Conservation (phyloP, 2,113 vertebrate species). For the Leucopternis melanops region DNA sequence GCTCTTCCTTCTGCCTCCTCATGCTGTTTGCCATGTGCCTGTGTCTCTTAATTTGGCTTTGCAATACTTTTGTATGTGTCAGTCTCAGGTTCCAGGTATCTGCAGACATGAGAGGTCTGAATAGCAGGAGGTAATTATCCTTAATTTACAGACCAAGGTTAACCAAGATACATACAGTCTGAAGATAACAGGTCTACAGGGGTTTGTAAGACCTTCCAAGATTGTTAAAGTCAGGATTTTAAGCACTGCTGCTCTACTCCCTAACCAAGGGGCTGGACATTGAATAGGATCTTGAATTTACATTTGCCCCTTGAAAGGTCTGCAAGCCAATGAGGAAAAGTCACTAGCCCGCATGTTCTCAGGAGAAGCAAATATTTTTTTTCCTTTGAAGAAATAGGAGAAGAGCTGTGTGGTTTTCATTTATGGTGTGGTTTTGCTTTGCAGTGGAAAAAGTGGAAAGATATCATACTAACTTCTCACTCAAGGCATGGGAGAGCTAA, state of each 20-base stretch:
- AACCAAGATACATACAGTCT: not conserved
- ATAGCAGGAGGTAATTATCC: not conserved
- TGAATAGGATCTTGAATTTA: not conserved
- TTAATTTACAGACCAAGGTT: constrained; percentile 21
- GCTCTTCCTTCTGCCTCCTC: not conserved
- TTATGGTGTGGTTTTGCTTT: not conserved
- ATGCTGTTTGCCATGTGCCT: not conserved
- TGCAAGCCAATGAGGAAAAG: not conserved
- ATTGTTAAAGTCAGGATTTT: not conserved
- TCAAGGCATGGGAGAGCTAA: not conserved
- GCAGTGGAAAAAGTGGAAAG: not conserved
- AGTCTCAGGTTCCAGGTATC: not conserved
- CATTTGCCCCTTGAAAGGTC: not conserved
- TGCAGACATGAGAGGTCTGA: not conserved
- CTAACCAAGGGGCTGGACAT: not conserved
- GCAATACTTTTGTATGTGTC: not conserved
- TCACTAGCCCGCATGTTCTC: not conserved
- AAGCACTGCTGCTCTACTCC: not conserved
- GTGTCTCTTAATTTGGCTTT: not conserved
- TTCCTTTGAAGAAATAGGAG: not conserved
- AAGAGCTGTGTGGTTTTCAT: not conserved
- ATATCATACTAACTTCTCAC: not conserved
- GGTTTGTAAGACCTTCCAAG: not conserved
- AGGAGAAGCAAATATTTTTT: not conserved
- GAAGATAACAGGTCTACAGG: not conserved